A percentile compares a stretch with the other conserved stretches of the same genome.
Conservation (phyloP, 2,888 invertebrate genomes). For the Chrysodeixis includens region DNA sequence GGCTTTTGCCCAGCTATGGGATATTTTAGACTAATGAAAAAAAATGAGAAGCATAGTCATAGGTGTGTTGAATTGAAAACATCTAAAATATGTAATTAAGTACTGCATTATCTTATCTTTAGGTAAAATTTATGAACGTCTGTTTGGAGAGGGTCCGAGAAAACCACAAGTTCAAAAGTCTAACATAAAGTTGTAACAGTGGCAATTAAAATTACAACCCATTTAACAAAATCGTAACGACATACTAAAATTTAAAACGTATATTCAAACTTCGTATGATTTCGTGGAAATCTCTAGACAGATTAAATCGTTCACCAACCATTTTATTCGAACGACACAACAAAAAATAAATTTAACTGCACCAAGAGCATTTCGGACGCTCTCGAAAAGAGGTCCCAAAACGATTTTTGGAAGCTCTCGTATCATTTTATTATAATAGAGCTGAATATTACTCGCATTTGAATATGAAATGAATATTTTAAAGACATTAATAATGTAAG, state of each 20-base stretch:
- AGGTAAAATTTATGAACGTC: background rate
- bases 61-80: background rate
- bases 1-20: no score
- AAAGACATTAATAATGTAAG: slow-evolving; percentile 26
- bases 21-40: no score
- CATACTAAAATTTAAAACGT: slow-evolving; percentile 35
- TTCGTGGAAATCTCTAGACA: slow-evolving; percentile 34
- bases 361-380: slow-evolving; percentile 17
- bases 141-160: background rate
- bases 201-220: slow-evolving; percentile 45
- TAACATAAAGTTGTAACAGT: slow-evolving; percentile 27
- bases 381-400: slow-evolving; percentile 30
- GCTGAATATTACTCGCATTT: slow-evolving; percentile 28
- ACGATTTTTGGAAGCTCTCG: slow-evolving; percentile 22
- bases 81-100: no score
- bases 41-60: no score
- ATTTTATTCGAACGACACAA: slow-evolving; percentile 35
- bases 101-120: background rate
- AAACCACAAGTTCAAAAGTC: slow-evolving; percentile 35
- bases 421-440: slow-evolving; percentile 37
- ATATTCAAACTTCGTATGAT: slow-evolving; percentile 36
- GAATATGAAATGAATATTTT: slow-evolving; percentile 43
- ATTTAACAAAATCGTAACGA: slow-evolving; percentile 43
- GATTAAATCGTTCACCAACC: slow-evolving; percentile 32
- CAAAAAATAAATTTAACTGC: slow-evolving; percentile 28